Evolutionary conservation across 2,113 vertebrate genomes (phyloP), one percentile per base, ranked within the genome.

Genomic region (Fregata magnificens): DNA sequence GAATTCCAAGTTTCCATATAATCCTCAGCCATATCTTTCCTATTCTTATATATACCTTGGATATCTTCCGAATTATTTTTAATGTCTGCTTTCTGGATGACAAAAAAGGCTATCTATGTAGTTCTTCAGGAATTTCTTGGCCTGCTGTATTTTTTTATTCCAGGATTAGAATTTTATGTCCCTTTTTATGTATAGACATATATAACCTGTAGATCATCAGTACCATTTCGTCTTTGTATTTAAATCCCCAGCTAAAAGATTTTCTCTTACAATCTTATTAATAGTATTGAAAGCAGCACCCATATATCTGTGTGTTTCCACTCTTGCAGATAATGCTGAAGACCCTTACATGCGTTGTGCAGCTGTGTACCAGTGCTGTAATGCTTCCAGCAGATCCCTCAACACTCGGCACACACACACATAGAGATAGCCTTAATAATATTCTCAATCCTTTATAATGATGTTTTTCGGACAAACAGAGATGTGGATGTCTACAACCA

Each of bases 381-480:
- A 17, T 32, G 11, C 40, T 76, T 59, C 26, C 65, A 82, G 53
- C 36, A 69, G 66, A 82, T 40, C 44, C 53, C 72, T 87, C 74
- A 85, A 26, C 14, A 4, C 47, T 78, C 0, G 0, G 36, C 34
- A 24, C 18, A 15, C 36, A 40, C 26, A 19, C 5, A 10, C 1
- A 13, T 6, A 76, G 7, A 42, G 5, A 42, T 8, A 52, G 53
- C 52, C 36, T 56, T 34, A 72, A 70, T 80, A 69, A 69, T 81
- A 84, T 38, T 82, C 32, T 63, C 6, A 0, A 8, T 79, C 52
- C 47, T 80, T 85, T 80, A 40, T 65, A 69, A 49, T 18, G 7
- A 53, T 45, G 9, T 0, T 2, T 22, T 94, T 52, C 40, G 4
- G 65, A 82, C 31, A 40, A 90, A 66, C 18, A 44, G 61, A 77